phyloP scores from a whole-genome alignment of 2,797 vertebrate species.

The Oreonectes daqikongensis region DNA sequence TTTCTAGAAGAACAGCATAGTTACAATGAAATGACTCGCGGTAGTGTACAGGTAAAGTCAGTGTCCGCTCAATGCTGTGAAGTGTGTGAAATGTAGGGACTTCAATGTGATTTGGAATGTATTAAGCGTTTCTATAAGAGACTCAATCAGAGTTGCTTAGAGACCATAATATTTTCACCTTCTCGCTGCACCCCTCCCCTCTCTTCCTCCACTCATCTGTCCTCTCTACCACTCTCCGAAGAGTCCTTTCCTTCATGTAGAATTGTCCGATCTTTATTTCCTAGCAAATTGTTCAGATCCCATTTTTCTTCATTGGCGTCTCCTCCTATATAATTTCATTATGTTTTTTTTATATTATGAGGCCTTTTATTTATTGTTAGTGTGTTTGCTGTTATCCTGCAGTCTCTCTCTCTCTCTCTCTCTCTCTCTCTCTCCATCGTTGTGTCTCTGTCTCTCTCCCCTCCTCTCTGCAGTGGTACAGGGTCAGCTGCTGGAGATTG shows the following conservation, averaged over 20 bases:
- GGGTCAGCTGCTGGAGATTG: slow-evolving; percentile 56
- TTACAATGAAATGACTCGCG: not conserved
- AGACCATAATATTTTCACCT: slow-evolving; percentile 42
- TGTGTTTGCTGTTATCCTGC: slow-evolving; percentile 22
- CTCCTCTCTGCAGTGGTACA: slow-evolving; percentile 48
- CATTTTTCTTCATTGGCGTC: not conserved
- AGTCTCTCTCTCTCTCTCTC: slow-evolving; percentile 36
- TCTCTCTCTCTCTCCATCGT: slow-evolving; percentile 29
- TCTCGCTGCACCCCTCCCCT: slow-evolving; percentile 29
- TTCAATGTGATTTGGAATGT: slow-evolving; percentile 39
- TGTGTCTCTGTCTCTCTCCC: slow-evolving; percentile 33
- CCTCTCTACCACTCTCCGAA: slow-evolving; percentile 8
- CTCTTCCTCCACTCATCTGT: slow-evolving; percentile 13
- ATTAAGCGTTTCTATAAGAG: slow-evolving; percentile 27
- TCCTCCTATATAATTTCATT: not conserved
- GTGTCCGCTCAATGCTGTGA: not conserved
- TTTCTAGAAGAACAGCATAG: slow-evolving; percentile 12
- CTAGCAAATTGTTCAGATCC: not conserved
- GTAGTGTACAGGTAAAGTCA: slow-evolving; percentile 12
- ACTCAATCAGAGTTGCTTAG: slow-evolving; percentile 50
- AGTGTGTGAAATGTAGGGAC: slow-evolving; percentile 27
- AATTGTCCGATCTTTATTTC: slow-evolving; percentile 3
- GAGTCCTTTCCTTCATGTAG: not conserved
- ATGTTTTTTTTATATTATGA: not conserved
- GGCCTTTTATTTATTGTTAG: slow-evolving; percentile 3